Conservation (phyloP, 2,888 invertebrate species). For the Nemapogon koenigi region DNA sequence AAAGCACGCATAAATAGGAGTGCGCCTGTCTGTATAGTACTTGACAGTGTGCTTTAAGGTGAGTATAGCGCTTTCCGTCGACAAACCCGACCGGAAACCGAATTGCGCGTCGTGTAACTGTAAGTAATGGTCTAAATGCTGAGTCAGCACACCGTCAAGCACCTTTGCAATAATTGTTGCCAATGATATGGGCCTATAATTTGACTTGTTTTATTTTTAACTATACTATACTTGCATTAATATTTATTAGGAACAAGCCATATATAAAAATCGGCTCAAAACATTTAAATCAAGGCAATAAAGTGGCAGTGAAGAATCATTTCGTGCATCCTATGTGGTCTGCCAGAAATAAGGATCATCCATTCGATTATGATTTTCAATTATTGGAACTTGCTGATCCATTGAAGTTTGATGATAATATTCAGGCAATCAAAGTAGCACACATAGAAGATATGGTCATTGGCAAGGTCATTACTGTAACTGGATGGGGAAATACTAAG, state of each 20-base stretch:
- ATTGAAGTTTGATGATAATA: slow-evolving; percentile 33
- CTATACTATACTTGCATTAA: slow-evolving; percentile 1
- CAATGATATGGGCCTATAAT: too few species aligned
- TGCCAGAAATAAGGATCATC: slow-evolving; percentile 35
- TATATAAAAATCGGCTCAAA: slow-evolving; percentile 45
- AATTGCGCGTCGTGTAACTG: too few species aligned
- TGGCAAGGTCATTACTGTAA: slow-evolving; percentile 44
- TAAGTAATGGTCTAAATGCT: too few species aligned
- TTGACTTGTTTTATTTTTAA: too few species aligned
- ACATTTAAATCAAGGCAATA: slow-evolving; percentile 35
- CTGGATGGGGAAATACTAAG: slow-evolving; percentile 53
- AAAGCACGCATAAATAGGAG: too few species aligned
- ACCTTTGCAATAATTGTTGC: too few species aligned
- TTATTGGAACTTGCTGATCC: slow-evolving; percentile 33
- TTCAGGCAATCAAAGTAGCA: slow-evolving; percentile 44
- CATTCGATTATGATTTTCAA: slow-evolving; percentile 51
- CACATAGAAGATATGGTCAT: slow-evolving; percentile 46
- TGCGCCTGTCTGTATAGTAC: too few species aligned
- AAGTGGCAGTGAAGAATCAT: slow-evolving; percentile 24
- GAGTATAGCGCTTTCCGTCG: too few species aligned
- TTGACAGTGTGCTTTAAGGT: too few species aligned
- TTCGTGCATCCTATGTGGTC: slow-evolving; percentile 40
- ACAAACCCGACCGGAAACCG: too few species aligned
- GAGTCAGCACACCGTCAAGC: too few species aligned
- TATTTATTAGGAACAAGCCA: slow-evolving; percentile 34